These are phyloP conservation scores for Orchesella flavescens DNA, from an alignment of 2,888 invertebrate genomes.

Conservation along the genomic window DNA sequence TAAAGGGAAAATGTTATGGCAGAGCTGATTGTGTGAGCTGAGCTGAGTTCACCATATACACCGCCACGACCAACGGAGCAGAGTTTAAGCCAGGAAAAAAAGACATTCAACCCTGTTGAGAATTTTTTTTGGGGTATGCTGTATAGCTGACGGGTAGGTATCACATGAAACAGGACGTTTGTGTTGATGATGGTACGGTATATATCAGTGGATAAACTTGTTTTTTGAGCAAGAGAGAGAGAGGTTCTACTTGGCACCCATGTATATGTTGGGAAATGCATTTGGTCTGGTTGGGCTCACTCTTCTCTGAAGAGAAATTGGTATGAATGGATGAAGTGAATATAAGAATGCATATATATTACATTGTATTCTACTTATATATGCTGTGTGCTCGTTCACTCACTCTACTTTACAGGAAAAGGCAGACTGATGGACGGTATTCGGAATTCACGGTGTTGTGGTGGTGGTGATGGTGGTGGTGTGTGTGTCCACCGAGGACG, in stretches of 20 bases:
- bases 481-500: not conserved
- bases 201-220: conserved; percentile 36
- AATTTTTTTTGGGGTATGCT: conserved; percentile 33
- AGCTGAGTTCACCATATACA: not conserved
- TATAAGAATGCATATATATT: not conserved
- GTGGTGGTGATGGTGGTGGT: not conserved
- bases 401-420: conserved; percentile 7
- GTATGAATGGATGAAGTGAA: conserved; percentile 21
- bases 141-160: conserved; percentile 10
- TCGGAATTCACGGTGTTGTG: not conserved
- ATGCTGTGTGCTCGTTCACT: not conserved
- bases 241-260: not conserved
- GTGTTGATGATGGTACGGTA: not conserved
- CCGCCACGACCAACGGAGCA: not conserved
- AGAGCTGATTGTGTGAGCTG: not conserved
- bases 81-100: conserved; percentile 31
- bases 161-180: conserved; percentile 24
- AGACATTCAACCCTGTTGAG: conserved; percentile 58
- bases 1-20: not conserved
- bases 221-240: too few species aligned
- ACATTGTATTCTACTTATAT: too few species aligned
- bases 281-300: too few species aligned
- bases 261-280: not conserved
- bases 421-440: conserved; percentile 11
- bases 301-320: not conserved